Evolutionary conservation across 2,113 vertebrate genomes (phyloP).

Genomic region (Theristicus caerulescens): DNA sequence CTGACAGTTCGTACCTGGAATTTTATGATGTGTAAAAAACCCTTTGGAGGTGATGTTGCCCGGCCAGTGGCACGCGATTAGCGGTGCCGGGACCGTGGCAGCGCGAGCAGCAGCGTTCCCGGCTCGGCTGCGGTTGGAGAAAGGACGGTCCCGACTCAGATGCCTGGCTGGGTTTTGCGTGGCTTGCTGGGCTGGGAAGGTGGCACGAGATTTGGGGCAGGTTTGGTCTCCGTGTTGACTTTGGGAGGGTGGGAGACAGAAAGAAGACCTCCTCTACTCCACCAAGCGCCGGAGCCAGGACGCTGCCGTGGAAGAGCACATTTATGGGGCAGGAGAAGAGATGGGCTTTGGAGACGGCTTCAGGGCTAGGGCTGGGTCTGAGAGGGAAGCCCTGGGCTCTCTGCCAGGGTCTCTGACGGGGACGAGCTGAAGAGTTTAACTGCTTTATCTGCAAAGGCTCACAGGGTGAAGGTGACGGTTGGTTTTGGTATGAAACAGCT

Average conservation of each 20-base stretch:
- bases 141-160: not conserved
- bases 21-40: not conserved
- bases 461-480: not conserved
- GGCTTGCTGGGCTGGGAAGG: not conserved
- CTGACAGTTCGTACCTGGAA: not conserved
- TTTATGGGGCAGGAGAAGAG: not conserved
- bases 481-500: not conserved
- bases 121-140: not conserved
- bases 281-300: not conserved
- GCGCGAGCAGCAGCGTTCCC: accelerated
- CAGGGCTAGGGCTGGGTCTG: too few relatives aligned
- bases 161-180: not conserved
- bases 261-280: not conserved
- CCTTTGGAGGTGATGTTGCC: not conserved
- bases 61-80: not conserved
- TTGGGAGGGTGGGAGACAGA: not conserved
- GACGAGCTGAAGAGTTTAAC: not conserved
- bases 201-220: not conserved
- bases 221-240: not conserved
- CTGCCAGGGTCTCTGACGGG: not conserved
- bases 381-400: too few relatives aligned
- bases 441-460: not conserved
- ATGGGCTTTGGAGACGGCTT: not conserved
- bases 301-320: accelerated
- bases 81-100: accelerated